A percentile compares a stretch with the other conserved stretches of the same genome.
Evolutionary conservation across 2,797 vertebrate species (phyloP).

Genomic region (Siniperca undulata): DNA sequence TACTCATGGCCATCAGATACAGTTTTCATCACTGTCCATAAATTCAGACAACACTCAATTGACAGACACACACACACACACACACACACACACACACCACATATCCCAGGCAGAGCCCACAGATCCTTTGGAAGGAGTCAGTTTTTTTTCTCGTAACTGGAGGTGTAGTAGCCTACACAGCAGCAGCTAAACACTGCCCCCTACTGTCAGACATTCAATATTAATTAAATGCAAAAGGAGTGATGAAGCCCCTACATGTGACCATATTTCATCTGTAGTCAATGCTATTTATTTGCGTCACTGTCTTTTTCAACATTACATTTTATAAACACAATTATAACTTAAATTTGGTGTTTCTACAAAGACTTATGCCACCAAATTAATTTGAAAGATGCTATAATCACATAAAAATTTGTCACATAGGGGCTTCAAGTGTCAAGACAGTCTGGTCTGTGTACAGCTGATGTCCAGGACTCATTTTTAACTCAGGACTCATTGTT

Average conservation of each 20-base stretch:
- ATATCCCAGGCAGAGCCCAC: constrained; percentile 40
- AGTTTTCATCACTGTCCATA: constrained; percentile 42
- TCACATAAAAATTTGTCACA: neutral
- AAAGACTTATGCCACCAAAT: constrained; percentile 2
- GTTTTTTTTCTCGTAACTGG: neutral
- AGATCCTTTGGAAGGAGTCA: constrained; percentile 21
- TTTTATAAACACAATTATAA: neutral
- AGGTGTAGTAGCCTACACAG: neutral
- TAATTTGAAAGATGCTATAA: constrained; percentile 4
- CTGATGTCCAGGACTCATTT: neutral
- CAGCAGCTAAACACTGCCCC: constrained; percentile 74
- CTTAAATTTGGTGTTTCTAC: neutral
- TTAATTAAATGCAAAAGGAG: neutral
- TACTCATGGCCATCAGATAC: constrained; percentile 16
- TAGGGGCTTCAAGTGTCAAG: neutral
- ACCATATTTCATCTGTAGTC: neutral
- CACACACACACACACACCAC: constrained; percentile 34
- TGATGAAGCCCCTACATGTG: neutral
- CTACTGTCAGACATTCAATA: constrained; percentile 47
- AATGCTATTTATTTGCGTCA: neutral
- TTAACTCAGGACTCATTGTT: constrained; percentile 70
- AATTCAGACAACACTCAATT: constrained; percentile 30
- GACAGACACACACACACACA: constrained; percentile 33
- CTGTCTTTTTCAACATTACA: neutral
- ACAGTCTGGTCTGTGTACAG: constrained; percentile 23